Evolutionary conservation across 2,888 invertebrate species (phyloP).

Genomic region (Cheilosia urbana): DNA sequence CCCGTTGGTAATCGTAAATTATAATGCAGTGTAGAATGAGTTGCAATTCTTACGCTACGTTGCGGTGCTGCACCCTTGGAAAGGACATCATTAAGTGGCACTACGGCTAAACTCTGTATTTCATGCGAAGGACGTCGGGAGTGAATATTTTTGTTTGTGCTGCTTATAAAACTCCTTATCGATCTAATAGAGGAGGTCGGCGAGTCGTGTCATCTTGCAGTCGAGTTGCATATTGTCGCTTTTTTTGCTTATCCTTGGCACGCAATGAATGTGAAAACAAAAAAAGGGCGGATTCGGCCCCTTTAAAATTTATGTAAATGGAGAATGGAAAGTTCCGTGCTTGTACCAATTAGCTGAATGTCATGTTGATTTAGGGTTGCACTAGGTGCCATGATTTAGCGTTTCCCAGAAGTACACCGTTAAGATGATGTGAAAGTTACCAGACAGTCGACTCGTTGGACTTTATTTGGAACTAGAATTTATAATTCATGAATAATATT

Average conservation of each 20-base stretch:
- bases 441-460: background rate
- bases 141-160: conserved; percentile 30
- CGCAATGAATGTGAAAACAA: conserved; percentile 26
- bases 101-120: conserved; percentile 6
- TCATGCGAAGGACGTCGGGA: conserved; percentile 33
- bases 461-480: background rate
- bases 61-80: conserved; percentile 5
- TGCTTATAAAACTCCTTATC: conserved; percentile 42
- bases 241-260: conserved; percentile 15
- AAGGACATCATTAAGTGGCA: conserved; percentile 46
- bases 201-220: conserved; percentile 45
- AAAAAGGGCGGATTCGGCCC: background rate
- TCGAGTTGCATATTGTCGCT: conserved; percentile 34
- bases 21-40: conserved; percentile 57
- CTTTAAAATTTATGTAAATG: conserved; percentile 37
- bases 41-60: conserved; percentile 30
- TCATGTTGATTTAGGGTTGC: conserved; percentile 62
- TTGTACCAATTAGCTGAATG: conserved; percentile 69
- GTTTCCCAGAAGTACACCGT: conserved; percentile 11
- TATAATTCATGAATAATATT: too few relatives aligned
- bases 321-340: conserved; percentile 51
- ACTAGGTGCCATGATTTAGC: conserved; percentile 58
- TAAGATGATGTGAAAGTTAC: background rate
- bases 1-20: conserved; percentile 49
- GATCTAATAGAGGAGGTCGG: conserved; percentile 38